phyloP scores from a whole-genome alignment of 1,140 invertebrate species.

The Hyles vespertilio region DNA sequence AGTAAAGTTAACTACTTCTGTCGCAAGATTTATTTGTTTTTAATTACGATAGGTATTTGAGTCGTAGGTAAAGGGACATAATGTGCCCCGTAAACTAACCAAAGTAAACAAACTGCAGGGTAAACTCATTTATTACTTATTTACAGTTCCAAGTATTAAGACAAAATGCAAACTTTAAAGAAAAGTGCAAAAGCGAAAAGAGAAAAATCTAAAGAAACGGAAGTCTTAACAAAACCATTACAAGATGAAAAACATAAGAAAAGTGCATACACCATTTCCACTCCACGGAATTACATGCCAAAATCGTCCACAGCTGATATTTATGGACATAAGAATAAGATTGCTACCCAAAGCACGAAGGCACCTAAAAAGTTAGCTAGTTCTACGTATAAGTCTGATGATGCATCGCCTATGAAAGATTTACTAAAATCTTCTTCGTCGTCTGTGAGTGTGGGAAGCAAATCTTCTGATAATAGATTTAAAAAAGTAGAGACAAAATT shows the following conservation, averaged over 20 bases:
- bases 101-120: constrained; percentile 1
- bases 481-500: constrained; percentile 20
- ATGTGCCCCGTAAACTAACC: neutral
- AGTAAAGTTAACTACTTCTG: too few relatives aligned
- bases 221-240: constrained; percentile 11
- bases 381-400: constrained; percentile 20
- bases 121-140: neutral
- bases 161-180: neutral
- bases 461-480: constrained; percentile 26
- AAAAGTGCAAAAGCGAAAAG: constrained; percentile 6
- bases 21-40: too few relatives aligned
- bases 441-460: constrained; percentile 31
- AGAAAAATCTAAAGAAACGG: constrained; percentile 29
- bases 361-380: constrained; percentile 42
- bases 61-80: too few relatives aligned
- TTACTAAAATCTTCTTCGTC: constrained; percentile 46
- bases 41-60: too few relatives aligned
- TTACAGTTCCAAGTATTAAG: neutral
- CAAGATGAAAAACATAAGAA: constrained; percentile 50
- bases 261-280: constrained; percentile 29
- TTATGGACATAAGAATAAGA: constrained; percentile 40
- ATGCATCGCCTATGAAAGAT: constrained; percentile 46
- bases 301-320: constrained; percentile 52
- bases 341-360: constrained; percentile 14
- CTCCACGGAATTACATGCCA: constrained; percentile 43